These are phyloP conservation scores for Branchellion lobata DNA, from an alignment of 2,888 invertebrate genomes.

Conservation along the genomic window DNA sequence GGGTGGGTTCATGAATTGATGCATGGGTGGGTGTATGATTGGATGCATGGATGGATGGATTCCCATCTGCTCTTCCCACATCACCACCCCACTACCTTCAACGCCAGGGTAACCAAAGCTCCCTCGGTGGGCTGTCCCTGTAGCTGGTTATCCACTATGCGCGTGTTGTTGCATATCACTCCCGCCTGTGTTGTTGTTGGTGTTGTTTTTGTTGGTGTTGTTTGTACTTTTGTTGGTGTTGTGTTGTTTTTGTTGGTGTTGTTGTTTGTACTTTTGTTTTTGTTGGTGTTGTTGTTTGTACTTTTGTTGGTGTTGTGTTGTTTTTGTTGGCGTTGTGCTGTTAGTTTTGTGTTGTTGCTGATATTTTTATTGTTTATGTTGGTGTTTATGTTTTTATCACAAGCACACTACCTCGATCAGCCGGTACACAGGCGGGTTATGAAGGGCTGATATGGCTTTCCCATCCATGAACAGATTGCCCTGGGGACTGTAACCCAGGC, in stretches of 20 bases:
- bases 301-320: too few species aligned
- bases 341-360: too few species aligned
- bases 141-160: constrained; percentile 78
- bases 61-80: neutral
- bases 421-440: constrained; percentile 65
- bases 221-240: too few species aligned
- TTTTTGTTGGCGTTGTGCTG: too few species aligned
- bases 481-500: constrained; percentile 84
- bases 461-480: constrained; percentile 72
- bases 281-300: too few species aligned
- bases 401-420: constrained; percentile 74
- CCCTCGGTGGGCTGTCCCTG: constrained; percentile 96
- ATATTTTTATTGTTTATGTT: neutral
- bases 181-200: too few species aligned
- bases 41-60: too few species aligned
- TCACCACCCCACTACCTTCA: constrained; percentile 70
- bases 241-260: too few species aligned
- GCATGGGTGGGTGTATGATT: too few species aligned
- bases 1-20: too few species aligned
- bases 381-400: neutral
- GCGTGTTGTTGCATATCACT: constrained; percentile 90
- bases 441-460: constrained; percentile 55
- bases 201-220: too few species aligned
- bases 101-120: constrained; percentile 84
- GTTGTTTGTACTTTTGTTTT: too few species aligned